Base-by-base conservation (phyloP, 2,797 vertebrate species). In the Lacerta agilis region DNA sequence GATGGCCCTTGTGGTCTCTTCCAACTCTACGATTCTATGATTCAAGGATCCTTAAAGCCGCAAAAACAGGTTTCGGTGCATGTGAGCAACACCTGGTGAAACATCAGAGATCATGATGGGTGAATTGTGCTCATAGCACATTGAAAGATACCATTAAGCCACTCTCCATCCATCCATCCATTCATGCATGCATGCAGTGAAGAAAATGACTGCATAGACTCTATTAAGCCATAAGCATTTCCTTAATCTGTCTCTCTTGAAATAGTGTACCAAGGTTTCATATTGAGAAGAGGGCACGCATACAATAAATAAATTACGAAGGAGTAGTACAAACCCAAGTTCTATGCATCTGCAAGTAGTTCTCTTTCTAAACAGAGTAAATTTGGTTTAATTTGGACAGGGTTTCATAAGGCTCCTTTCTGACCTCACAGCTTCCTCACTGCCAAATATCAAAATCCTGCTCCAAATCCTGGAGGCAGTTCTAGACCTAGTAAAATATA, bases 321-420 rank as follows among this genome's bases (percentile, higher is more conserved):
- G 80, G 78, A 90, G n/a, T 25, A 90, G 49, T 72, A 75, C 88
- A 89, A 55, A 88, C 85, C 88, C 69, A 89, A 85, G 86, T 67
- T 90, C 66, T 86, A 86, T 84, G 18, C 0, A 0, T 1, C 15
- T 87, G 87, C 86, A 64, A 71, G 72, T 79, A 86, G 85, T 88
- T 82, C 17, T 13, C 75, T 93, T 92, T 90, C 66, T 86, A 88
- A 66, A 75, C 33, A 7, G 38, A 45, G 77, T 64, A 6, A 88
- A 73, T 86, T 81, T 66, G 76, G 67, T 25, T 73, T 38, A 0
- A 6, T 79, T 86, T 79, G 87, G 17, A 61, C 17, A 27, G 85
- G 83, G 33, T 49, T 81, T 90, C 86, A 84, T 66, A 69, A 82
- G 9, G 55, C 64, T 87, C 82, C 79, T 78, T 61, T 36, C 82